Evolutionary conservation across 2,797 vertebrate species (phyloP).

Genomic region (Tinamus major): DNA sequence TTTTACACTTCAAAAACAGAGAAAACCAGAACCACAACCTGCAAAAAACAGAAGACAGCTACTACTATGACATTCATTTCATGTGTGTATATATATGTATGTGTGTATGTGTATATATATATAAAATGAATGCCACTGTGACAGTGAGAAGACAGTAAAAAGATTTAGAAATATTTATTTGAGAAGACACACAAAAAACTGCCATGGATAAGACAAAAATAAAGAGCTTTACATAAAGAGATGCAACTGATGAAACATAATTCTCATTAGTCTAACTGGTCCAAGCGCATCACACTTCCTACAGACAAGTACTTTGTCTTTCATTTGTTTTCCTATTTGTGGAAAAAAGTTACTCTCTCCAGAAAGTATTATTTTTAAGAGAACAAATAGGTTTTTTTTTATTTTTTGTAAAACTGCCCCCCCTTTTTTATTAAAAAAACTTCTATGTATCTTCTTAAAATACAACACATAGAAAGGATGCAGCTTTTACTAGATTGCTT

Average conservation of each 20-base stretch:
- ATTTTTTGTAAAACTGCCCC: neutral
- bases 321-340: neutral
- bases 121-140: neutral
- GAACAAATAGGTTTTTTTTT: neutral
- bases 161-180: neutral
- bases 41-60: neutral
- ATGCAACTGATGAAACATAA: neutral
- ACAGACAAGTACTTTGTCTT: neutral
- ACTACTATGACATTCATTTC: neutral
- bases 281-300: neutral
- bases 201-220: neutral
- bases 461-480: neutral
- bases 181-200: neutral
- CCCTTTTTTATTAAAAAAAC: neutral
- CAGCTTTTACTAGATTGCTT: conserved; percentile 26
- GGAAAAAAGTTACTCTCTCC: neutral
- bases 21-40: neutral
- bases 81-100: neutral
- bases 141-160: neutral
- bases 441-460: conserved; percentile 8
- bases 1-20: neutral
- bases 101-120: neutral
- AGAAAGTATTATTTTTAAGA: neutral
- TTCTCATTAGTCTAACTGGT: neutral
- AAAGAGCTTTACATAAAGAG: neutral